These are phyloP conservation scores for Drosophila aldrichi DNA, from an alignment of 2,888 invertebrate genomes.

Conservation along the genomic window DNA sequence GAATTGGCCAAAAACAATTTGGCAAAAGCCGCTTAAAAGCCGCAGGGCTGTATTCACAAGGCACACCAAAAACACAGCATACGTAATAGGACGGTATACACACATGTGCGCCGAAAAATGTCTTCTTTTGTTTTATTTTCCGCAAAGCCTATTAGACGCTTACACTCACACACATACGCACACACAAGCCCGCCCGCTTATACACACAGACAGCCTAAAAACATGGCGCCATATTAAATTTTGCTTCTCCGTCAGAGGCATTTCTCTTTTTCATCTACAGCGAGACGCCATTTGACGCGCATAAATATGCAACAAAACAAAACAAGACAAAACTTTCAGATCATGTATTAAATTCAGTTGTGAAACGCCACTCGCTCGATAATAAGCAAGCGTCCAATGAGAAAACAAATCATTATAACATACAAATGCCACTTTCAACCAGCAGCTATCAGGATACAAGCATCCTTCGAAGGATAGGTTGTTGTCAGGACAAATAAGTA, in stretches of 20 bases:
- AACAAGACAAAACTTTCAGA: constrained; percentile 11
- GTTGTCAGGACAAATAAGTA: constrained; percentile 48
- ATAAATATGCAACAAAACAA: constrained; percentile 55
- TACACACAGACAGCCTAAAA: constrained; percentile 33
- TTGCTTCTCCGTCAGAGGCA: constrained; percentile 37
- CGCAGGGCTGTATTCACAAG: constrained; percentile 50
- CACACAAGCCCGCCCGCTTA: background rate
- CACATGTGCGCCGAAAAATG: constrained; percentile 18
- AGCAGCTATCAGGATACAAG: background rate
- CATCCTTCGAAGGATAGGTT: constrained; percentile 6
- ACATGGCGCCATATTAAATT: constrained; percentile 71
- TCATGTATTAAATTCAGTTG: constrained; percentile 33
- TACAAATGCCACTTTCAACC: constrained; percentile 11
- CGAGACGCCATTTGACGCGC: constrained; percentile 28
- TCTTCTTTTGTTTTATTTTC: constrained; percentile 60
- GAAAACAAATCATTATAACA: constrained; percentile 39
- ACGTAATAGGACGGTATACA: constrained; percentile 21
- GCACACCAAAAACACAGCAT: constrained; percentile 12
- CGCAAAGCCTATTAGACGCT: constrained; percentile 61
- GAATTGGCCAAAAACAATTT: constrained; percentile 51
- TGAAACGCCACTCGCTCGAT: constrained; percentile 28
- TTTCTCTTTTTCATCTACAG: constrained; percentile 38
- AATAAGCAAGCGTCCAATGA: background rate
- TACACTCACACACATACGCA: constrained; percentile 18
- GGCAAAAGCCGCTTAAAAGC: constrained; percentile 63